Percentiles rank a stretch among this genome's conserved stretches.
These are phyloP conservation scores for Noctua janthe DNA, from an alignment of 2,888 invertebrate species.

Conservation along the genomic window DNA sequence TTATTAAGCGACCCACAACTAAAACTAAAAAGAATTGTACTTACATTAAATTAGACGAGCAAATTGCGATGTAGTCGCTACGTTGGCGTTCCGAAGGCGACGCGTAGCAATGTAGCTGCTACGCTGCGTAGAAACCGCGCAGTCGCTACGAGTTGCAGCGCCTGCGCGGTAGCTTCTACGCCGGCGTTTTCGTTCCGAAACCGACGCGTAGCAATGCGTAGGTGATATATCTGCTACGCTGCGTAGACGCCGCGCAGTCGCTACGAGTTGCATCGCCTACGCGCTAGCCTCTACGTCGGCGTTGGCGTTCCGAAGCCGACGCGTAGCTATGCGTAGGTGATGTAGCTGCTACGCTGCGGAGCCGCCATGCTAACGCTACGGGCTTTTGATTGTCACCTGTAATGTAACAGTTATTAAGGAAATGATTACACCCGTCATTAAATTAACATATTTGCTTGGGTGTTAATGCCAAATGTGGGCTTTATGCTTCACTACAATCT, in stretches of 20 bases:
- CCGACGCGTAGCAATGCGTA: background rate
- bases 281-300: background rate
- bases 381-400: background rate
- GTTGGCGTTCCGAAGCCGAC: background rate
- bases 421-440: background rate
- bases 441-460: background rate
- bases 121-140: background rate
- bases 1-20: background rate
- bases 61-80: background rate
- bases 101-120: background rate
- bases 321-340: background rate
- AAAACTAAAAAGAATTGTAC: background rate
- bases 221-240: background rate
- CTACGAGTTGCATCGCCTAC: constrained; percentile 1
- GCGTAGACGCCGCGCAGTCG: background rate
- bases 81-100: background rate
- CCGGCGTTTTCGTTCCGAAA: background rate
- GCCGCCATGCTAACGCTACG: constrained; percentile 9
- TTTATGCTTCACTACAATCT: background rate
- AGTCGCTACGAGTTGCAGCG: background rate
- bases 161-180: background rate
- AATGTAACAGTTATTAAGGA: background rate
- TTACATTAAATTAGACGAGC: background rate
- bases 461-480: background rate
- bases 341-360: background rate